Base-by-base conservation (phyloP, 2,797 vertebrate genomes). In the Myripristis jacobus region DNA sequence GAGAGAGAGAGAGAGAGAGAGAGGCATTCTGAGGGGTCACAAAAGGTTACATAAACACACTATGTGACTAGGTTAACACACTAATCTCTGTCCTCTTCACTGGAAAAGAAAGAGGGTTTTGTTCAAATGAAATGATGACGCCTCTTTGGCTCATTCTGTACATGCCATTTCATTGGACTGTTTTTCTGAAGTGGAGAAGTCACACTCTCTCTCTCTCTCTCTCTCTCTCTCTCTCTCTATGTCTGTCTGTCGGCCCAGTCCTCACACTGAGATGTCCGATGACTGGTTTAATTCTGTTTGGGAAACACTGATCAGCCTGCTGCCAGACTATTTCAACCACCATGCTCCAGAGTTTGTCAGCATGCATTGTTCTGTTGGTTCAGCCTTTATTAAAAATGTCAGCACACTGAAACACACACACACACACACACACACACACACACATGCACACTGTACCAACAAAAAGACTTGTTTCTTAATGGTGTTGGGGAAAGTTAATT, bases 101-200 rank as follows among this genome's bases (percentile, higher is more conserved):
- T 57, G 64, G 62, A 89, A 77, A 88, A 89, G 82, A 92, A 89
- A 90, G 81, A 59, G 55, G 36, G 15, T 87, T 89, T 89, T 91
- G 90, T 90, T 88, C 66, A 82, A 82, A 71, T n/a, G 81, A 54
- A 79, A 43, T 43, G 59, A 85, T 84, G 76, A 87, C 29, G 73
- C 70, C 76, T 87, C 68, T 78, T 66, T 54, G 73, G 71, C 76
- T 80, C 77, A 54, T 74, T 84, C 66, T 77, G 76, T 66, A 76
- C 82, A 80, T 77, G 75, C 66, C 55, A 71, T 80, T 82, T 70
- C 53, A 70, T 77, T 79, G 57, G 74, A 74, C 58, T 63, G 36
- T 21, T 15, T 22, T 58, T 15, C 3, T 43, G 36, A 43, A 27
- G 24, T 16, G 79, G 72, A 77, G 84, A 77, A 82, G 55, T 38